Percentiles rank a stretch among this genome's conserved stretches.
These are phyloP conservation scores for Sus cebifrons DNA, from an alignment of 2,797 vertebrate species.

Conservation along the genomic window DNA sequence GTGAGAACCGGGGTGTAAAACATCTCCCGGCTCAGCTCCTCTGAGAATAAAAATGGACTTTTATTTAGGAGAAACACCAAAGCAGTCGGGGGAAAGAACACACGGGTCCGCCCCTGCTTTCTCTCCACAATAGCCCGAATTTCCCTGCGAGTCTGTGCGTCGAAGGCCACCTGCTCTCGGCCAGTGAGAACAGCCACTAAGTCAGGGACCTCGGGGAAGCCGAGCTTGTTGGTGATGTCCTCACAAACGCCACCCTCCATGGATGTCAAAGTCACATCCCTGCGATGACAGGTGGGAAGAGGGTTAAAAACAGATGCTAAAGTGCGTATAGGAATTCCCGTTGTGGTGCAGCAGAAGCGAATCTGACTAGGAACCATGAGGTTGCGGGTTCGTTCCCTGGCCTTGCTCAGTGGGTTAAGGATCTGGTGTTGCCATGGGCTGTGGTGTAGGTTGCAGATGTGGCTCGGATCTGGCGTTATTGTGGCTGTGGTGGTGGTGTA, in stretches of 20 bases:
- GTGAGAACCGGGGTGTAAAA: slow-evolving; percentile 91
- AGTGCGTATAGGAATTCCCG: background rate
- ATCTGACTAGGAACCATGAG: too few relatives aligned
- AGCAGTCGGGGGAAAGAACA: slow-evolving; percentile 84
- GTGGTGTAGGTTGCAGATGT: too few relatives aligned
- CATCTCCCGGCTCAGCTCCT: slow-evolving; percentile 89
- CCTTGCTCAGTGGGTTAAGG: too few relatives aligned
- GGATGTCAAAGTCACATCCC: background rate
- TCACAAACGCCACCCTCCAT: background rate
- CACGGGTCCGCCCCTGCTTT: slow-evolving; percentile 80
- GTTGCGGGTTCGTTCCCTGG: too few relatives aligned
- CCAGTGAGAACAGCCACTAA: too few relatives aligned
- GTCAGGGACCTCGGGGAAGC: background rate
- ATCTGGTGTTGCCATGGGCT: too few relatives aligned
- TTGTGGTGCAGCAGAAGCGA: too few relatives aligned
- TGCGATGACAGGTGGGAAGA: background rate
- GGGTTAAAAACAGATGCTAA: background rate
- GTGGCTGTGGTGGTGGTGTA: too few relatives aligned
- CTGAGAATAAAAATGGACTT: slow-evolving; percentile 92
- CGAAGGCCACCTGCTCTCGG: background rate
- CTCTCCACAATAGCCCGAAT: slow-evolving; percentile 81
- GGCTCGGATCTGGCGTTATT: too few relatives aligned
- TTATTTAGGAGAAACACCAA: slow-evolving; percentile 90
- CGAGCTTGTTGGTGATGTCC: fast-evolving
- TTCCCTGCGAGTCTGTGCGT: slow-evolving; percentile 53